Evolutionary conservation across 2,113 vertebrate species (phyloP).

Genomic region (Apteryx mantelli): DNA sequence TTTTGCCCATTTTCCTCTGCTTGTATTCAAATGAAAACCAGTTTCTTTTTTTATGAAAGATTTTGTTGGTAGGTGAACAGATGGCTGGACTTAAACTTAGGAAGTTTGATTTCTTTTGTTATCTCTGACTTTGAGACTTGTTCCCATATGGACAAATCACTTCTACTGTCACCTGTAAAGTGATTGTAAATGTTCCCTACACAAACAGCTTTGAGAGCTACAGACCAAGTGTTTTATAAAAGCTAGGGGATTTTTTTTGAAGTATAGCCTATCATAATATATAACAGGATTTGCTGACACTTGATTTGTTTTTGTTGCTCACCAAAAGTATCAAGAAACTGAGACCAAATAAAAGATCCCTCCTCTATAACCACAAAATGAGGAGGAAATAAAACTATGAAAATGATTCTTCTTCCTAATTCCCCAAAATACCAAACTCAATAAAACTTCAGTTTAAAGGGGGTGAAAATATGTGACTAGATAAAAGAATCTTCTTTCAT

Average conservation of each 20-base stretch:
- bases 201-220: neutral
- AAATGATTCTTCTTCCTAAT: neutral
- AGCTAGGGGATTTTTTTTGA: neutral
- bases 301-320: neutral
- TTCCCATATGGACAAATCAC: neutral
- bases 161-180: neutral
- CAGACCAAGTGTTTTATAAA: neutral
- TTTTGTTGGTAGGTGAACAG: neutral
- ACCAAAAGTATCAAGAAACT: neutral
- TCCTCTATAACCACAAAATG: neutral
- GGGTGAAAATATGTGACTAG: constrained; percentile 64
- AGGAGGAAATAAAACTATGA: neutral
- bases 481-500: constrained; percentile 73
- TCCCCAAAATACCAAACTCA: neutral
- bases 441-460: neutral
- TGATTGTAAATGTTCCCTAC: neutral
- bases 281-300: neutral
- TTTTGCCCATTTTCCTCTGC: neutral
- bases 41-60: neutral
- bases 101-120: neutral
- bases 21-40: neutral
- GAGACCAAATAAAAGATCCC: accelerated
- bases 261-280: neutral
- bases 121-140: neutral
- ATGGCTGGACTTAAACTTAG: neutral